phyloP scores from a whole-genome alignment of 2,797 vertebrate species.

The Catamblyrhynchus diadema region DNA sequence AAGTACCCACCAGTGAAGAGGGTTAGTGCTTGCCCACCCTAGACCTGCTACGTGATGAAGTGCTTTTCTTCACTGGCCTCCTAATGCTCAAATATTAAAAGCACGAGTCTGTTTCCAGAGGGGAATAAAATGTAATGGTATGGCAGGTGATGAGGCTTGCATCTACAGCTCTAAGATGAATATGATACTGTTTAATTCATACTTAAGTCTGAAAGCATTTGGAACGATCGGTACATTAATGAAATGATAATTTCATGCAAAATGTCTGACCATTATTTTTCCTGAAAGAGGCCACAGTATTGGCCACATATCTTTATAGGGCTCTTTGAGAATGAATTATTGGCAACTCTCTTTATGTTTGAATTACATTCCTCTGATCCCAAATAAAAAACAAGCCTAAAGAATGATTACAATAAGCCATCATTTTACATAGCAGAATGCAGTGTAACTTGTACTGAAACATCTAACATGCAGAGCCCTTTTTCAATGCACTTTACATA shows the following conservation, averaged over 20 bases:
- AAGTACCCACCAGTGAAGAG: not conserved
- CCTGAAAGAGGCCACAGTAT: slow-evolving; percentile 25
- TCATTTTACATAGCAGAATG: slow-evolving; percentile 39
- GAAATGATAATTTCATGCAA: slow-evolving; percentile 60
- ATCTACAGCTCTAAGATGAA: slow-evolving; percentile 51
- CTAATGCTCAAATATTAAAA: slow-evolving; percentile 1
- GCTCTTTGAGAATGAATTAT: slow-evolving; percentile 54
- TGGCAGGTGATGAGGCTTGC: slow-evolving; percentile 10
- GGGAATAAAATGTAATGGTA: not conserved
- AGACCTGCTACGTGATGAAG: not conserved
- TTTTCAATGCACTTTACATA: slow-evolving; percentile 16
- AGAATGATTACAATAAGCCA: slow-evolving; percentile 46
- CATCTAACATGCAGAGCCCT: not conserved
- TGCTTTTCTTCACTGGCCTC: not conserved
- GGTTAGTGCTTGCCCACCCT: not conserved
- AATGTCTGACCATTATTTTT: slow-evolving; percentile 49
- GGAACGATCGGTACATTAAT: slow-evolving; percentile 46
- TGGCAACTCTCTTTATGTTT: slow-evolving; percentile 21
- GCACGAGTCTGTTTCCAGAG: not conserved
- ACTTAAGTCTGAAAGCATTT: slow-evolving; percentile 58
- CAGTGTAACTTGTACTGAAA: not conserved
- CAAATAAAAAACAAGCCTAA: slow-evolving; percentile 53
- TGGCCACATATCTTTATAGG: slow-evolving; percentile 30
- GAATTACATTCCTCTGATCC: slow-evolving; percentile 42
- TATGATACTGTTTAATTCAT: slow-evolving; percentile 55